Conservation (phyloP, 2,888 invertebrate genomes). For the Marasmarcha lunaedactyla region DNA sequence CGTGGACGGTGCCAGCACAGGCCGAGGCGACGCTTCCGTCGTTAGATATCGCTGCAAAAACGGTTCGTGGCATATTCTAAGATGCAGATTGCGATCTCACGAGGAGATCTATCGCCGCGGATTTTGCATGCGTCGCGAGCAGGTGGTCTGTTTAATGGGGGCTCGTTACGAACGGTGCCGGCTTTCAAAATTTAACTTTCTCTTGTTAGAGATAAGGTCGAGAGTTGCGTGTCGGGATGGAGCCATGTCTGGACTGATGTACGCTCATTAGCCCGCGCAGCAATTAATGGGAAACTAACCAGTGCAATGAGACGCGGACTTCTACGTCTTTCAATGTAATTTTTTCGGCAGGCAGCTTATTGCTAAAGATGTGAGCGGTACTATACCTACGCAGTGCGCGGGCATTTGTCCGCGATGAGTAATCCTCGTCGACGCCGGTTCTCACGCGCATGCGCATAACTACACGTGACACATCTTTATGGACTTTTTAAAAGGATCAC, state of each 20-base stretch:
- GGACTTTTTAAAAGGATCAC: no score
- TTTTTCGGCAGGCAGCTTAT: no score
- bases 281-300: constrained; percentile 1
- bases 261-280: background rate
- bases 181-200: background rate
- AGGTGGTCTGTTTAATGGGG: background rate
- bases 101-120: background rate
- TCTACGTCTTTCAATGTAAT: no score
- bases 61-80: background rate
- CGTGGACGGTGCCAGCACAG: no score
- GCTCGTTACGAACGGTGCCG: background rate
- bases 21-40: no score
- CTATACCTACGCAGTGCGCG: no score
- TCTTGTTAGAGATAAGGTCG: background rate
- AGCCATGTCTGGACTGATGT: background rate
- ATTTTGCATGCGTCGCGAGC: constrained; percentile 1
- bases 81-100: background rate
- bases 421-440: no score
- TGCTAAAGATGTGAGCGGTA: no score
- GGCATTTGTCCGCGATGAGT: no score
- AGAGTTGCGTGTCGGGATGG: background rate
- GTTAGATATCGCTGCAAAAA: background rate
- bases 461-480: no score
- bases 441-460: no score
- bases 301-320: background rate